Conservation (phyloP, 1,140 invertebrate species). For the Drosophila kanapiae region DNA sequence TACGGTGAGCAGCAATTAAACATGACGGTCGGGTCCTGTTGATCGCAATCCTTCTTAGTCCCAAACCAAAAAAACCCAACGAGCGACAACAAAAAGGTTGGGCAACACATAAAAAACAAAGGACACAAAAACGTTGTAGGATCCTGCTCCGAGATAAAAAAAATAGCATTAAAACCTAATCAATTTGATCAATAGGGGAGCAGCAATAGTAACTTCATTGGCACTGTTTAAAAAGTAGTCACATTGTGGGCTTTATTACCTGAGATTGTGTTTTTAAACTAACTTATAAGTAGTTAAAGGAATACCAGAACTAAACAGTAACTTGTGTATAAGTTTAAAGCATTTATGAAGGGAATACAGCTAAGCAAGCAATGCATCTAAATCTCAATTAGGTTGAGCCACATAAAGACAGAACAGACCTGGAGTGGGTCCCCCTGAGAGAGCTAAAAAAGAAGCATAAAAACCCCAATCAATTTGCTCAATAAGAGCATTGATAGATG, state of each 20-base stretch:
- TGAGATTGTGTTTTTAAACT: background rate
- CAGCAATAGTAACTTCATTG: conserved; percentile 36
- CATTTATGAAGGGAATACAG: background rate
- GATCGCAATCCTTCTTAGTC: conserved; percentile 19
- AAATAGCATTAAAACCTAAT: conserved; percentile 16
- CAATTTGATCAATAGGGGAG: conserved; percentile 15
- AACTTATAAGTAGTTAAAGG: background rate
- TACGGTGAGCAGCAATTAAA: conserved; percentile 74
- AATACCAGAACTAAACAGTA: background rate
- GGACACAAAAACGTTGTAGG: background rate
- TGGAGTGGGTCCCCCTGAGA: background rate
- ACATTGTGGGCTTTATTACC: background rate
- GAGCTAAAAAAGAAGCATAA: conserved; percentile 1
- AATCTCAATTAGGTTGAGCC: conserved; percentile 1
- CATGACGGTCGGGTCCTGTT: conserved; percentile 48
- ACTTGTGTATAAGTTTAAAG: background rate
- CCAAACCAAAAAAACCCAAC: conserved; percentile 6
- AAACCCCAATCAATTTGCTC: conserved; percentile 42
- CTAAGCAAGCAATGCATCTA: no score
- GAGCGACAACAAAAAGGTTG: conserved; percentile 29
- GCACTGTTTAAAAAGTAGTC: conserved; percentile 4
- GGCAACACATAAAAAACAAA: conserved; percentile 15
- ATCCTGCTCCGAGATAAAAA: background rate
- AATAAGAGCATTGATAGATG: conserved; percentile 38
- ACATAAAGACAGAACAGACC: conserved; percentile 4